Evolutionary conservation across 2,113 vertebrate genomes (phyloP).

Genomic region (Cryptomyrus ogoouensis): DNA sequence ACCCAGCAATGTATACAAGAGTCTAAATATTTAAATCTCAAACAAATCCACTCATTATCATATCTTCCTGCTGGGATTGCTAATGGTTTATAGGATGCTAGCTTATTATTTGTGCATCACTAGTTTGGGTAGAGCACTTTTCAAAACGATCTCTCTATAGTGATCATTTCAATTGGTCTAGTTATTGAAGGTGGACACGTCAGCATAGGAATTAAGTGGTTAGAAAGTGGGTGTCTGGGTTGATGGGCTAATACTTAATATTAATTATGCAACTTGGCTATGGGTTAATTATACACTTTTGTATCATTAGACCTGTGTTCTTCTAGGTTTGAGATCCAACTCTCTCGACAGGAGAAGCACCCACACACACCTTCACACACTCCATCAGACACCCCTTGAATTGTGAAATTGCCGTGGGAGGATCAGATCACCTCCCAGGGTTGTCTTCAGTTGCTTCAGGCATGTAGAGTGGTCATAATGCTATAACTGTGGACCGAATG

Average conservation of each 20-base stretch:
- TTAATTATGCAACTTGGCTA: not conserved
- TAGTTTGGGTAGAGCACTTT: not conserved
- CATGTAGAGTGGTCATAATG: not conserved
- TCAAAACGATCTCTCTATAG: not conserved
- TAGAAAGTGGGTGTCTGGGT: not conserved
- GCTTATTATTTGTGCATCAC: not conserved
- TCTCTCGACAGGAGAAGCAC: not conserved
- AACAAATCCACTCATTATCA: not conserved
- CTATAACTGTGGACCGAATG: not conserved
- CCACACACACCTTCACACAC: not conserved
- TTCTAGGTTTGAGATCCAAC: not conserved
- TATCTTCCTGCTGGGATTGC: not conserved
- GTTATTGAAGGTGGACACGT: not conserved
- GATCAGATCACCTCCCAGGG: not conserved
- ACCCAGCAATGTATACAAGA: not conserved
- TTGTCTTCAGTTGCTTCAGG: not conserved
- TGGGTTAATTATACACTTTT: not conserved
- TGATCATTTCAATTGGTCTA: not conserved
- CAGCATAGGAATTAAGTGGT: not conserved
- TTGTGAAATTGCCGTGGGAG: not conserved
- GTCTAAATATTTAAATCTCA: not conserved
- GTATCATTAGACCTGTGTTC: not conserved
- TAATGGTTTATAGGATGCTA: not conserved
- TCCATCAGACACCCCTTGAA: not conserved
- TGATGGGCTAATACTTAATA: not conserved